phyloP scores from a whole-genome alignment of 2,797 vertebrate genomes.

The Gouania willdenowi region DNA sequence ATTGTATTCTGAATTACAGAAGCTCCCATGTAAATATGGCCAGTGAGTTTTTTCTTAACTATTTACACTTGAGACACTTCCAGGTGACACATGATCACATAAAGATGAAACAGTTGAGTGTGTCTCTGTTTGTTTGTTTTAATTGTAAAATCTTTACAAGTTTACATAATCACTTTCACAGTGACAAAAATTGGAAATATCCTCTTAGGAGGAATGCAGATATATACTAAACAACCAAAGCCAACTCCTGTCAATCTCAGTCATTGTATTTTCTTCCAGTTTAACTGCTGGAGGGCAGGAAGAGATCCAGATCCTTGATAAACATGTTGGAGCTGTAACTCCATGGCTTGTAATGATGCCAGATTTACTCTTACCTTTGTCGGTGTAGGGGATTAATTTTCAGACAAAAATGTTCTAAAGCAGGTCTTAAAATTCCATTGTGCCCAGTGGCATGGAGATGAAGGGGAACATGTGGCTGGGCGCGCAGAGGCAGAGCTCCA shows the following conservation, averaged over 20 bases:
- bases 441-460: slow-evolving; percentile 44
- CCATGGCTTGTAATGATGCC: slow-evolving; percentile 55
- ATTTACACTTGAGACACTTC: slow-evolving; percentile 1
- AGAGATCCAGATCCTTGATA: slow-evolving; percentile 51
- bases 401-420: slow-evolving; percentile 49
- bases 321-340: slow-evolving; percentile 55
- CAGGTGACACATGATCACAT: background rate
- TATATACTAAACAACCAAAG: slow-evolving; percentile 15
- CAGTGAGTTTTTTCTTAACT: slow-evolving; percentile 14
- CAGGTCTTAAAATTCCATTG: slow-evolving; percentile 70
- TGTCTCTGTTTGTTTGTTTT: slow-evolving; percentile 9
- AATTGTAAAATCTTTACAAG: too few relatives aligned
- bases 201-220: background rate
- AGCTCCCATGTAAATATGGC: too few relatives aligned
- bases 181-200: background rate
- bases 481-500: slow-evolving; percentile 29
- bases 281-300: slow-evolving; percentile 29
- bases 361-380: slow-evolving; percentile 44
- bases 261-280: slow-evolving; percentile 11
- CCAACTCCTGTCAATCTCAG: slow-evolving; percentile 11
- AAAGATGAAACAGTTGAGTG: background rate
- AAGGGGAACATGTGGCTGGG: slow-evolving; percentile 60
- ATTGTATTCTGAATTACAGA: too few relatives aligned
- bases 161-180: background rate
- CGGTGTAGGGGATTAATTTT: slow-evolving; percentile 63